phyloP scores from a whole-genome alignment of 1,140 invertebrate genomes.

The Lordiphosa stackelbergi region DNA sequence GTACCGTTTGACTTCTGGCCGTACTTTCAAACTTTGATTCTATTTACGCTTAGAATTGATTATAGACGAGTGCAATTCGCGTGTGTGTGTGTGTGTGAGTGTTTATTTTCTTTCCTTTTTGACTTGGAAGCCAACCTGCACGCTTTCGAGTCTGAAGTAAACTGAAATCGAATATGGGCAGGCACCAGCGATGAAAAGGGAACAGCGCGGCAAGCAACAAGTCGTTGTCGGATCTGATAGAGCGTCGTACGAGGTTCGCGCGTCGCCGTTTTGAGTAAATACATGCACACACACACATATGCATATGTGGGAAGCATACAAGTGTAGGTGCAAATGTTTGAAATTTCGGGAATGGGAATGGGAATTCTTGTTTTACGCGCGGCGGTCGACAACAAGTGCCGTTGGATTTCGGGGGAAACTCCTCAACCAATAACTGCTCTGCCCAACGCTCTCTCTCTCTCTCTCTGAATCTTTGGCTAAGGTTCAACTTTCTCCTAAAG shows the following conservation, averaged over 20 bases:
- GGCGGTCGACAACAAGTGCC: no score
- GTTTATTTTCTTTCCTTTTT: slow-evolving; percentile 36
- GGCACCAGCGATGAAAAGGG: slow-evolving; percentile 46
- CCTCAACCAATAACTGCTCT: no score
- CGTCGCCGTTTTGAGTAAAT: no score
- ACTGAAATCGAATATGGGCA: slow-evolving; percentile 58
- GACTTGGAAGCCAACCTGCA: slow-evolving; percentile 38
- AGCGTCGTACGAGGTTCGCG: slow-evolving; percentile 14
- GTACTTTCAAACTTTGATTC: slow-evolving; percentile 72
- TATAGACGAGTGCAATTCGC: slow-evolving; percentile 24
- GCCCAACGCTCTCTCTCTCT: background rate
- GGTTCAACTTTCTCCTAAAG: no score
- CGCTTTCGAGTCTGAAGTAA: slow-evolving; percentile 59
- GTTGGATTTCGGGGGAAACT: no score
- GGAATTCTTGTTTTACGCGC: background rate
- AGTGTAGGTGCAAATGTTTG: background rate
- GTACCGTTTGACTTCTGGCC: slow-evolving; percentile 39
- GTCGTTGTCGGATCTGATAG: slow-evolving; percentile 19
- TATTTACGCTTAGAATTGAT: slow-evolving; percentile 67
- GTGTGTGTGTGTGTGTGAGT: slow-evolving; percentile 24
- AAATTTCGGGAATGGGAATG: slow-evolving; percentile 21
- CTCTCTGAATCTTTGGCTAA: slow-evolving; percentile 4
- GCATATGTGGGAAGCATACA: background rate
- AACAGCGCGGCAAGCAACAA: slow-evolving; percentile 24
- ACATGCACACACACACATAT: no score